phyloP scores from a whole-genome alignment of 2,888 invertebrate genomes.

The Pediacus dermestoides region DNA sequence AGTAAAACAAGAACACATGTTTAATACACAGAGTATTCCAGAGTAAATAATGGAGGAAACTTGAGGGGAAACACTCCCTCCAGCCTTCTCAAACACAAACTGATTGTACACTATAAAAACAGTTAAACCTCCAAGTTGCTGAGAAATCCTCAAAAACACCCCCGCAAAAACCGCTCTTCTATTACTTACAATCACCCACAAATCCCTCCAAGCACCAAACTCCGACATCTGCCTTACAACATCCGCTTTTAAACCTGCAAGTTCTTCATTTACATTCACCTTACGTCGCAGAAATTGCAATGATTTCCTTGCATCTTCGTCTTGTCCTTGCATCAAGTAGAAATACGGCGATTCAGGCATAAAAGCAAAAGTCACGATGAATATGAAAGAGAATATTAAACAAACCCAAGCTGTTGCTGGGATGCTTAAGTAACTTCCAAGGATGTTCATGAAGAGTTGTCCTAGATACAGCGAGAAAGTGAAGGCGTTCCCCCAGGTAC shows the following conservation, averaged over 20 bases:
- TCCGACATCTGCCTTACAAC: slow-evolving; percentile 35
- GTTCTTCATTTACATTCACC: slow-evolving; percentile 27
- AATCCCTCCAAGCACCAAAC: slow-evolving; percentile 32
- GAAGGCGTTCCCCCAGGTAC: slow-evolving; percentile 12
- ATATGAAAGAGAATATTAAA: slow-evolving; percentile 55
- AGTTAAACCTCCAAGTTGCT: slow-evolving; percentile 33
- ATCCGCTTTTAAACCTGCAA: slow-evolving; percentile 23
- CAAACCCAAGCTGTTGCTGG: slow-evolving; percentile 54
- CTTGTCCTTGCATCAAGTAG: slow-evolving; percentile 25
- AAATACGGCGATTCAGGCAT: slow-evolving; percentile 55
- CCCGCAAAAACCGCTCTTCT: slow-evolving; percentile 30
- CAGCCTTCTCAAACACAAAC: slow-evolving; percentile 36
- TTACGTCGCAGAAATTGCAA: slow-evolving; percentile 26
- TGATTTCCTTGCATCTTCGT: slow-evolving; percentile 24
- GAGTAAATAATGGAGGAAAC: slow-evolving; percentile 29
- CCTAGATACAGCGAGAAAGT: slow-evolving; percentile 7
- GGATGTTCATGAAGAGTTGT: slow-evolving; percentile 6
- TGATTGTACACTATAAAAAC: slow-evolving; percentile 34
- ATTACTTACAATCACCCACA: slow-evolving; percentile 31
- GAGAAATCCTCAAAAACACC: slow-evolving; percentile 30
- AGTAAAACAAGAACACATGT: slow-evolving; percentile 25
- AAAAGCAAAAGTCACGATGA: slow-evolving; percentile 55
- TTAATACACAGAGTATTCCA: slow-evolving; percentile 21
- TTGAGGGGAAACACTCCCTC: slow-evolving; percentile 34
- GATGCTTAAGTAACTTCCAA: slow-evolving; percentile 25